Percentiles rank a stretch among this genome's conserved stretches.
Conservation (phyloP, 2,113 vertebrate species). For the Pygathrix nemaeus region DNA sequence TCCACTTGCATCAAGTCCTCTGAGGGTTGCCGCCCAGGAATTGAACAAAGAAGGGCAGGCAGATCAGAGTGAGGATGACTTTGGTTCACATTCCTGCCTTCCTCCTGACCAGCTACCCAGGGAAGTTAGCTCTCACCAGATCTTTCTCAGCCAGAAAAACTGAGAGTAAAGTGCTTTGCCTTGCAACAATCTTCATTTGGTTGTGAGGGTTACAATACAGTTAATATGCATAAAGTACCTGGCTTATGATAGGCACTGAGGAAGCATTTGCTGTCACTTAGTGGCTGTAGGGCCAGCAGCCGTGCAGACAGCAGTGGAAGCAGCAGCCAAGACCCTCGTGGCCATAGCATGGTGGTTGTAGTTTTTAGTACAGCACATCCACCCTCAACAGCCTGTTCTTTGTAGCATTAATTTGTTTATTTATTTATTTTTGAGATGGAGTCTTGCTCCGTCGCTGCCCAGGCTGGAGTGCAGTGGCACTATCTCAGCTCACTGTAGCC, state of each 20-base stretch:
- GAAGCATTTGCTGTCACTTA: fast-evolving
- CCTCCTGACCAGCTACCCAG: neutral
- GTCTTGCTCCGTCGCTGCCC: no score
- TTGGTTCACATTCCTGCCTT: neutral
- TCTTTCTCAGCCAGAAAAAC: neutral
- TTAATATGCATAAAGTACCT: fast-evolving
- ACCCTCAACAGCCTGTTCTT: fast-evolving
- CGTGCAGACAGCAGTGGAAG: fast-evolving
- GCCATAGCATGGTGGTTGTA: fast-evolving
- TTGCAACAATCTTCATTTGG: neutral
- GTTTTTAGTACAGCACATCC: fast-evolving
- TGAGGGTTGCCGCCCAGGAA: neutral
- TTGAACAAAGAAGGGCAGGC: neutral
- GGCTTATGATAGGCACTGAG: fast-evolving
- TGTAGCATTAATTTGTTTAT: no score
- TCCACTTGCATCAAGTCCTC: neutral
- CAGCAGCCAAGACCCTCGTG: fast-evolving
- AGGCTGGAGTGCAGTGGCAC: no score
- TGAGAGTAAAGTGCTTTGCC: neutral
- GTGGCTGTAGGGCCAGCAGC: fast-evolving
- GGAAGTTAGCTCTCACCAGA: neutral
- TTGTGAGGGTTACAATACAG: fast-evolving
- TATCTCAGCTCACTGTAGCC: neutral
- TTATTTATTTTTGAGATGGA: no score
- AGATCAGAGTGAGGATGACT: neutral